Evolutionary conservation across 2,888 invertebrate genomes (phyloP).

Genomic region (Psylliodes chrysocephalus): DNA sequence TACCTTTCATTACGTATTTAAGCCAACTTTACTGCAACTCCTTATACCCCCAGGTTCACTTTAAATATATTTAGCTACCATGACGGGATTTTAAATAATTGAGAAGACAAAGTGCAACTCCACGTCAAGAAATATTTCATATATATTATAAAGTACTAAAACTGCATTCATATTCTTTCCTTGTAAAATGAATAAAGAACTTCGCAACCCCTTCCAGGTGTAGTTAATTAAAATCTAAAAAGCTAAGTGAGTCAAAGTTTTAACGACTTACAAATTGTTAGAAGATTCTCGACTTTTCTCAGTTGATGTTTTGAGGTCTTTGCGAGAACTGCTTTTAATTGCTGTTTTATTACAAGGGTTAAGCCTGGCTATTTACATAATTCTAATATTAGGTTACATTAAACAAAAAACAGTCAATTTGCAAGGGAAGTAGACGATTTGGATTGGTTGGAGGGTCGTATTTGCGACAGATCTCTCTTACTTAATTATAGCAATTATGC

Average conservation of each 20-base stretch:
- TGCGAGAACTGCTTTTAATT: conserved; percentile 29
- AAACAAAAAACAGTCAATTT: conserved; percentile 27
- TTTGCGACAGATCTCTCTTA: conserved; percentile 19
- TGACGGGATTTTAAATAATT: neutral
- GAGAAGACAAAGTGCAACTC: neutral
- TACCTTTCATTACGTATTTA: too few species aligned
- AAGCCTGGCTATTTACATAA: conserved; percentile 33
- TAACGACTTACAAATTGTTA: conserved; percentile 21
- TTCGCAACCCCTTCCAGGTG: conserved; percentile 4
- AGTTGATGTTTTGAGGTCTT: conserved; percentile 17
- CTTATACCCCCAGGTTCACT: too few species aligned
- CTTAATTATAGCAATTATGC: conserved; percentile 24
- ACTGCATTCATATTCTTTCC: neutral
- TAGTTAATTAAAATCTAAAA: conserved; percentile 22
- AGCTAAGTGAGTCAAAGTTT: conserved; percentile 12
- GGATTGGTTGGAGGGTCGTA: neutral
- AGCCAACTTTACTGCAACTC: too few species aligned
- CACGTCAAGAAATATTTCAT: neutral
- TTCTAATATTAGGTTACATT: conserved; percentile 29
- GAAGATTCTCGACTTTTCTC: conserved; percentile 21
- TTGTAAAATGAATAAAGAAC: neutral
- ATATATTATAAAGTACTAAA: neutral
- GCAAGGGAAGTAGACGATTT: conserved; percentile 11
- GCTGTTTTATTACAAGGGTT: conserved; percentile 32
- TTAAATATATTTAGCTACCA: too few species aligned